Base-by-base conservation (phyloP, 2,797 vertebrate species). In the Lateolabrax maculatus region DNA sequence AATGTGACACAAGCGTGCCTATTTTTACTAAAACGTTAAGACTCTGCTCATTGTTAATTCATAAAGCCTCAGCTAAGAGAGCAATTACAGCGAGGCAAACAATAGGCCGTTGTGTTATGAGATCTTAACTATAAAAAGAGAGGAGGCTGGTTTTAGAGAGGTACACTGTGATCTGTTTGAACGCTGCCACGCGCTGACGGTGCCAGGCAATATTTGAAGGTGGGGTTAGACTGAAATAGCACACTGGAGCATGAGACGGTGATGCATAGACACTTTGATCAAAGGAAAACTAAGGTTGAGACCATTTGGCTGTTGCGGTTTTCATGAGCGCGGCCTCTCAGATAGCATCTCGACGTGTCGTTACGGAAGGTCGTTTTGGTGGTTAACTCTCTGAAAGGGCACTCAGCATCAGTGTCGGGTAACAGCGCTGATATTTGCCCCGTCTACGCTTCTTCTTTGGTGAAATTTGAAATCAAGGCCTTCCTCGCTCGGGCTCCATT, bases 251-350 rank as follows among this genome's bases (percentile, higher is more conserved):
- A 62, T 68, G 87, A 88, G 82, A 86, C 72, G 19, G 36, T 82
- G 85, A 92, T 85, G 89, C 87, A 80, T 69, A 16, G 85, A 88
- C 84, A 84, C 65, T 87, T 29, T 86, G 87, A 93, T 91, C 89
- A 90, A 87, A 91, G 84, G 75, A 88, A 87, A 86, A 87, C 74
- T 76, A 55, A 77, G 87, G 81, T 84, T 81, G 83, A 67, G 86
- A 79, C 86, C 88, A 83, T 92, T 92, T 92, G 92, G 83, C 89
- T 84, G 84, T 56, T 90, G 90, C 29, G 89, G 93, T 92, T 92
- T 87, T 55, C 81, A 88, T 23, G 81, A 89, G 84, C 52, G 60
- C 48, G 39, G 75, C 84, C 88, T 93, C 90, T 93, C 90, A 46
- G 83, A 83, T 90, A 74, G 91, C 91, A 91, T 84, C 86, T 87